These are phyloP conservation scores for Antechinus stuartii DNA, from an alignment of 2,113 vertebrate genomes.

Conservation along the genomic window DNA sequence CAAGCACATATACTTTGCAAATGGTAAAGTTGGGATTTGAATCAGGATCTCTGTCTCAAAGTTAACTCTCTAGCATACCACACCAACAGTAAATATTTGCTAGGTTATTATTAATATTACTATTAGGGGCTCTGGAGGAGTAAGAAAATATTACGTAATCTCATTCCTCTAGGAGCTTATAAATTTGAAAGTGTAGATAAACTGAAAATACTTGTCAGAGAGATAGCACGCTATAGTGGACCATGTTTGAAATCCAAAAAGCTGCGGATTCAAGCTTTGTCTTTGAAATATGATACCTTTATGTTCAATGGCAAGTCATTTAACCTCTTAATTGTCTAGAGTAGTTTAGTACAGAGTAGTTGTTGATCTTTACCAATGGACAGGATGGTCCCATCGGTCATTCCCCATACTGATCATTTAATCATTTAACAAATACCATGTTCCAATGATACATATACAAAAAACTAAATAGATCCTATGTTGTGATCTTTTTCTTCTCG, in stretches of 20 bases:
- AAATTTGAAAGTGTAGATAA: background rate
- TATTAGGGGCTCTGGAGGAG: background rate
- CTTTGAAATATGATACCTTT: background rate
- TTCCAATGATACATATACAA: background rate
- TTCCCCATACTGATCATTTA: background rate
- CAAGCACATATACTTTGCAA: background rate
- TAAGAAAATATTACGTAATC: background rate
- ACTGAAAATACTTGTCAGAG: background rate
- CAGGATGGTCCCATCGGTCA: background rate
- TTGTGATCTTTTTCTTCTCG: too few relatives aligned
- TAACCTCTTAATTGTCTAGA: background rate
- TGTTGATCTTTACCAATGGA: background rate
- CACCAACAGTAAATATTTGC: background rate
- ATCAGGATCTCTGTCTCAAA: background rate
- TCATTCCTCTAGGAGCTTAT: background rate
- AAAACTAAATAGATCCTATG: background rate
- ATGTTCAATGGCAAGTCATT: background rate
- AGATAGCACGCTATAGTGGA: background rate
- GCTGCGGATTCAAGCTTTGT: background rate
- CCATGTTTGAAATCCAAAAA: background rate
- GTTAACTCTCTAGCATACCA: background rate
- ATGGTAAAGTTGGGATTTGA: background rate
- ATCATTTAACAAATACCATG: background rate
- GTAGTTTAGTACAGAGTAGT: background rate
- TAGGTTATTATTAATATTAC: background rate